Evolutionary conservation across 1,140 invertebrate species (phyloP).

Genomic region (Acromyrmex charruanus): DNA sequence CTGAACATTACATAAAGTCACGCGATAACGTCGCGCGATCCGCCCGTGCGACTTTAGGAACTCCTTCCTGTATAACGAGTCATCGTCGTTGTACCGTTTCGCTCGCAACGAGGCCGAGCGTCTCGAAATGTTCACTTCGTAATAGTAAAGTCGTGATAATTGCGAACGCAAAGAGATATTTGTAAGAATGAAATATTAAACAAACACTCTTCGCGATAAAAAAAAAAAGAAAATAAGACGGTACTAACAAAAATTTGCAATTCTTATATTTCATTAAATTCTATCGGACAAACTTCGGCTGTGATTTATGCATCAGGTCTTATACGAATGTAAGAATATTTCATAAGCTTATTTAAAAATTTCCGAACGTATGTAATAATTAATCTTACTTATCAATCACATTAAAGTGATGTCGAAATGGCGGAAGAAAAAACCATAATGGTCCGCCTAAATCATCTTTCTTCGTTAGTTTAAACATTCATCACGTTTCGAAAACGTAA

Average conservation of each 20-base stretch:
- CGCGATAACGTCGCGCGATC: constrained; percentile 50
- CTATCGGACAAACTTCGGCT: background rate
- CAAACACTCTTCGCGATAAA: background rate
- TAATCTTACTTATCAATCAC: background rate
- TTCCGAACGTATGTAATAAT: background rate
- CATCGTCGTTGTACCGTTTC: background rate
- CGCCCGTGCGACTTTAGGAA: constrained; percentile 27
- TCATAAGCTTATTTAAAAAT: background rate
- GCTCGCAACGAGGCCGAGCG: background rate
- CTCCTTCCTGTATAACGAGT: constrained; percentile 12
- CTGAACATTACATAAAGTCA: constrained; percentile 61
- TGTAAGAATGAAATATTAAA: background rate
- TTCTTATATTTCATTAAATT: background rate
- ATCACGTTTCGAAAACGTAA: background rate
- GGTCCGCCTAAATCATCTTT: background rate
- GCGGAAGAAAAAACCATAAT: background rate
- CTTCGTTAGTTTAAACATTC: background rate
- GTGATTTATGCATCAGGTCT: background rate
- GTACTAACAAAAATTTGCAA: background rate
- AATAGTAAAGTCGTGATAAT: background rate
- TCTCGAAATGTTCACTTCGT: background rate
- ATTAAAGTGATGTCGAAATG: background rate
- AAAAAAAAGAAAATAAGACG: background rate
- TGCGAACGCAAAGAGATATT: background rate
- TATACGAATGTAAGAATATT: background rate